phyloP scores from a whole-genome alignment of 1,140 invertebrate species.

The Zaprionus camerounensis region DNA sequence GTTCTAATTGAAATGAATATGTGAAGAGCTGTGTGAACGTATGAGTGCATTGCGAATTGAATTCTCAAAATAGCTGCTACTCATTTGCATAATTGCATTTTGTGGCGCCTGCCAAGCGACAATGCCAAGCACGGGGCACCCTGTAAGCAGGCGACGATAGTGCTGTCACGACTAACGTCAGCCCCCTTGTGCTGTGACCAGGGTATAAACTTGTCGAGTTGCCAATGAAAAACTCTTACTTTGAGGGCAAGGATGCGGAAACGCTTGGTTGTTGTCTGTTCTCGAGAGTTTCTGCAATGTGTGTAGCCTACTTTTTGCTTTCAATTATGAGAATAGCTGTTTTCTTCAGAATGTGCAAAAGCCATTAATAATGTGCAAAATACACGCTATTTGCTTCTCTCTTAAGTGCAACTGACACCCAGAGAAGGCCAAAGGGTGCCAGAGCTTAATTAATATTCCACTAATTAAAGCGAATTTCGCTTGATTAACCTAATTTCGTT shows the following conservation, averaged over 20 bases:
- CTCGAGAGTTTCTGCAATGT: constrained; percentile 28
- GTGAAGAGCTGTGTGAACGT: neutral
- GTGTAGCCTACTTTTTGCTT: constrained; percentile 43
- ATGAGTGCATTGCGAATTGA: constrained; percentile 9
- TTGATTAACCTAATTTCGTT: constrained; percentile 52
- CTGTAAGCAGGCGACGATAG: neutral
- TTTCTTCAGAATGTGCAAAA: constrained; percentile 42
- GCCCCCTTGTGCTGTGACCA: neutral
- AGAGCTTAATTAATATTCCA: constrained; percentile 29
- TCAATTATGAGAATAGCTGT: constrained; percentile 67
- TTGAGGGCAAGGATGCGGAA: constrained; percentile 15
- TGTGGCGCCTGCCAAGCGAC: constrained; percentile 2
- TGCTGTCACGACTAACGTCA: neutral
- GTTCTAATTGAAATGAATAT: constrained; percentile 11
- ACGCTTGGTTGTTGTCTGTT: constrained; percentile 25
- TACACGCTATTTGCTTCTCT: constrained; percentile 36
- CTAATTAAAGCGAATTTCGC: constrained; percentile 53
- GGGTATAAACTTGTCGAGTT: neutral
- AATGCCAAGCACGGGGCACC: neutral
- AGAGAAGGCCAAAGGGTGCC: neutral
- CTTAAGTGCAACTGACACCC: constrained; percentile 19
- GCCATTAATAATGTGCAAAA: constrained; percentile 30
- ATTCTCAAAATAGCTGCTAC: constrained; percentile 13
- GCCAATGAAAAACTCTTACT: neutral
- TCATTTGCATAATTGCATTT: constrained; percentile 40